Conservation (phyloP, 2,797 vertebrate species). For the Rachycentron canadum region DNA sequence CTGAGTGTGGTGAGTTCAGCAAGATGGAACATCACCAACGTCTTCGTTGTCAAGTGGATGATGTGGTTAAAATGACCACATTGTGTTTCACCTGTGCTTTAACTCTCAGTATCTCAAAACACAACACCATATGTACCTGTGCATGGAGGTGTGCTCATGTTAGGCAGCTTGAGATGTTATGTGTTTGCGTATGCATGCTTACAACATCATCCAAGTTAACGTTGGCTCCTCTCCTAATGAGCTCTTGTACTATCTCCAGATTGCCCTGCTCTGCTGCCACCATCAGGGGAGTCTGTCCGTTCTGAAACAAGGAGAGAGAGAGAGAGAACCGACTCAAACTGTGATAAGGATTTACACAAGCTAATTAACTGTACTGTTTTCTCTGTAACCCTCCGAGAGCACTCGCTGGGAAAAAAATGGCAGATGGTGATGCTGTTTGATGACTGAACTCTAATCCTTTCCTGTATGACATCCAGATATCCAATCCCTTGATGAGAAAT, state of each 20-base stretch:
- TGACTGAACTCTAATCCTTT: conserved; percentile 20
- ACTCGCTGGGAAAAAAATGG: conserved; percentile 8
- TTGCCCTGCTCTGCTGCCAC: conserved; percentile 96
- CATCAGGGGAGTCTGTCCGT: conserved; percentile 90
- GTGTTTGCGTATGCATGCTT: conserved; percentile 62
- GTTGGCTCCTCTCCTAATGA: conserved; percentile 94
- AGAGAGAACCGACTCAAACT: conserved; percentile 12
- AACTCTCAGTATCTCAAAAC: neutral
- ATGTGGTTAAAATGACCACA: conserved; percentile 55
- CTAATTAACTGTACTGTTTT: conserved; percentile 16
- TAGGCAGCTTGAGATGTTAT: neutral
- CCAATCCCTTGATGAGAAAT: neutral
- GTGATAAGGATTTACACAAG: conserved; percentile 24
- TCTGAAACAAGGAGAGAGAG: conserved; percentile 62
- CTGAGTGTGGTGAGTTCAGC: conserved; percentile 73
- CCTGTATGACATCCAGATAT: neutral
- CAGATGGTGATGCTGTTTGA: conserved; percentile 17
- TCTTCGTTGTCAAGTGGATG: conserved; percentile 45
- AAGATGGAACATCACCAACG: conserved; percentile 54
- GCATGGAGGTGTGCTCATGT: neutral
- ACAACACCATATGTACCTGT: neutral
- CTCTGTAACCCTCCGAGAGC: conserved; percentile 8
- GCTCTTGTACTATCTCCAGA: conserved; percentile 94
- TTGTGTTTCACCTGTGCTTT: conserved; percentile 69
- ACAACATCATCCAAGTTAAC: conserved; percentile 96